Base-by-base conservation (phyloP, 2,113 vertebrate species). In the Tyto alba region DNA sequence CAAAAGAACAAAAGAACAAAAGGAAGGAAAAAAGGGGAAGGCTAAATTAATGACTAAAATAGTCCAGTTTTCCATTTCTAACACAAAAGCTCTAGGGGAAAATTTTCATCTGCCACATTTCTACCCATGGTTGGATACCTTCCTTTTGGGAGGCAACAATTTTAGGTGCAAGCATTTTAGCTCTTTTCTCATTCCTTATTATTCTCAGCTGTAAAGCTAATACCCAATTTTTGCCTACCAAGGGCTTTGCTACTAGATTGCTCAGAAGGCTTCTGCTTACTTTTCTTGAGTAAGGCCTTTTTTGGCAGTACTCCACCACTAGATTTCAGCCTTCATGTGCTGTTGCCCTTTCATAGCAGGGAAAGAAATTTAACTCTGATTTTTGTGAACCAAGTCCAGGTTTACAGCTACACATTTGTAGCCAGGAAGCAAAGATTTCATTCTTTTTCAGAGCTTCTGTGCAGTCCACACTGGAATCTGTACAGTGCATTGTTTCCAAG, bases 361-460 rank as follows among this genome's bases (percentile, higher is more conserved):
- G n/a, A 83, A 83, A 55, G 55, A 71, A 80, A 55, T 29, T 63
- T 32, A 50, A 25, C 29, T 76, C 50, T 32, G 13, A n/a, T 89
- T 82, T 85, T 85, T 50, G 32, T 50, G 71, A 91, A 30, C 25
- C 27, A 43, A 57, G 50, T 21, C 32, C 75, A 80, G 57, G 69
- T 94, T 91, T 91, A 90, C 50, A 95, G 78, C 45, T 41, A n/a
- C 17, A 16, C 19, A 11, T 19, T 69, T 53, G 29, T n/a, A 73
- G 67, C 78, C 66, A 22, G 34, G 50, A 90, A 93, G 53, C 30
- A 53, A 78, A 81, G n/a, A n/a, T 34, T 64, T 45, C 47, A 20
- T 85, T 75, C 32, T 43, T 32, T 92, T 72, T 89, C 88, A 81
- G 57, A 89, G 68, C 59, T 95, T 68, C 92, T 84, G 83, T 84